Base-by-base conservation (phyloP, 2,113 vertebrate genomes). In the Eudyptes chrysolophus region DNA sequence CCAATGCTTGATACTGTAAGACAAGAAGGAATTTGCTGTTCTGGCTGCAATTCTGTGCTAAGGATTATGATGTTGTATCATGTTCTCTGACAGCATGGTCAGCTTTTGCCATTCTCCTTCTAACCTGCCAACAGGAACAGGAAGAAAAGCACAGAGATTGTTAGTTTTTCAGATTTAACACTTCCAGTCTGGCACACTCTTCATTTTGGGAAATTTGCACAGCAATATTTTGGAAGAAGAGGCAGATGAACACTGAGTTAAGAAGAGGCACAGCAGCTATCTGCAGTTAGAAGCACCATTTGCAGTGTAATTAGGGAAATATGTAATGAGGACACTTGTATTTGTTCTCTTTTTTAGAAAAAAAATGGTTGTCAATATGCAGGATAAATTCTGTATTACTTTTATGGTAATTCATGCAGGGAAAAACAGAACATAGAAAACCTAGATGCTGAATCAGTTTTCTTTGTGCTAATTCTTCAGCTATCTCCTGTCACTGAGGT, bases 281-380 rank as follows among this genome's bases (percentile, higher is more conserved):
- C 38, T 58, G 18, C 22, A 49, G 27, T 57, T 84, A 46, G 62
- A 62, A 79, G 21, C 42, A 57, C 29, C 1, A 0, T 55, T 44
- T 92, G 15, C 22, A 51, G 29, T 74, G 74, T 44, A 38, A 14
- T 24, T 38, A 44, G 10, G 7, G 22, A 64, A 42, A 49, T 34
- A 3, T 18, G 10, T n/a, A 36, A 34, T 42, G 5, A 44, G 26
- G 7, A 34, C 0, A 0, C 18, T 48, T 76, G 49, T 22, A 25
- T 46, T 62, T 40, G 16, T 70, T 62, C 16, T 69, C 16, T 34
- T 65, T 68, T 58, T 54, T 58, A 26, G 38, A 29, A 68, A 22
- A 48, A 57, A 30, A 75, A 52, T 32, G 4, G 7, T 25, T 75
- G 24, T 42, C 40, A 29, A 19, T 40, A n/a, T 62, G 29, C 21